Percentiles rank a stretch among this genome's conserved stretches.
Conservation (phyloP, 2,888 invertebrate species). For the Gnatocerus cornutus region DNA sequence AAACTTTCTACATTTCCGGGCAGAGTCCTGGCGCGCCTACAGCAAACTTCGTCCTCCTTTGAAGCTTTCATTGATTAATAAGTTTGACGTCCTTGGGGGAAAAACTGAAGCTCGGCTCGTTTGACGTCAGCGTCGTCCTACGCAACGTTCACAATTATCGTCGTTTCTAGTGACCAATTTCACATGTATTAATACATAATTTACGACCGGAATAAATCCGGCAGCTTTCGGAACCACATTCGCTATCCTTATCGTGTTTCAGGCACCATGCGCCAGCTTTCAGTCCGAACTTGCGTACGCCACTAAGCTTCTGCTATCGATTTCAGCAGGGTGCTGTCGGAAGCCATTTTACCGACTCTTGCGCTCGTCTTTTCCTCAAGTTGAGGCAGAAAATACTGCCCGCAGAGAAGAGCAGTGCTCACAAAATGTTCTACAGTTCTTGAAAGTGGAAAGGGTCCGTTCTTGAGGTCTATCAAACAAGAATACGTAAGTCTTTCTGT, state of each 20-base stretch:
- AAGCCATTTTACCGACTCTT: slow-evolving; percentile 48
- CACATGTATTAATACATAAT: slow-evolving; percentile 10
- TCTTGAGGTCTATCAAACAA: slow-evolving; percentile 15
- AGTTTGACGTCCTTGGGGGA: slow-evolving; percentile 17
- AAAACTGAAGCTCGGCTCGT: neutral
- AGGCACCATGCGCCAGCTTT: slow-evolving; percentile 44
- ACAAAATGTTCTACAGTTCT: slow-evolving; percentile 43
- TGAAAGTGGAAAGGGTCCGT: slow-evolving; percentile 40
- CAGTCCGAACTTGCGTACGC: slow-evolving; percentile 41
- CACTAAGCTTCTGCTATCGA: slow-evolving; percentile 47
- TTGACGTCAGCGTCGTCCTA: slow-evolving; percentile 26
- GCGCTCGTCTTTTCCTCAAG: slow-evolving; percentile 36
- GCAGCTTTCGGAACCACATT: slow-evolving; percentile 5
- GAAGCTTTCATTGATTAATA: slow-evolving; percentile 5
- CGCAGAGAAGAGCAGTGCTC: slow-evolving; percentile 17
- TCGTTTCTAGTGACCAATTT: slow-evolving; percentile 16
- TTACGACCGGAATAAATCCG: slow-evolving; percentile 12
- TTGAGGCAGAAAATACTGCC: slow-evolving; percentile 30
- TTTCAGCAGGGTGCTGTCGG: slow-evolving; percentile 51
- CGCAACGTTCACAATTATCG: slow-evolving; percentile 9
- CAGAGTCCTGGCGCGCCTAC: neutral
- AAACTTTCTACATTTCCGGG: neutral
- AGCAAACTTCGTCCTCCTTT: neutral
- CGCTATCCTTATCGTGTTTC: slow-evolving; percentile 35
- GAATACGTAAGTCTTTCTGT: slow-evolving; percentile 29